These are phyloP conservation scores for Chaetodon trifascialis DNA, from an alignment of 2,113 vertebrate species.

Conservation along the genomic window DNA sequence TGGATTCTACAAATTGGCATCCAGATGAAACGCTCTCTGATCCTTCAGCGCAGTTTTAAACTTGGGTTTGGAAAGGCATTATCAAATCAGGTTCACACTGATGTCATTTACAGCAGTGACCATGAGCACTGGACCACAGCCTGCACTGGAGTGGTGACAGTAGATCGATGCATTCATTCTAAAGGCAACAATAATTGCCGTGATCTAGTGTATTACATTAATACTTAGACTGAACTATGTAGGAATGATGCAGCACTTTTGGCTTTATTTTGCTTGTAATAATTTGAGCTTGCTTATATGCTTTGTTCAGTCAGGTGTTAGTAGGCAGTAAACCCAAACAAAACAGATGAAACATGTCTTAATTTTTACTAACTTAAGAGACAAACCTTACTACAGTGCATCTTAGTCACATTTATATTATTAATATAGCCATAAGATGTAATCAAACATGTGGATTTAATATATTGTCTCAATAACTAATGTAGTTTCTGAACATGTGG, in stretches of 20 bases:
- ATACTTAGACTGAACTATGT: background rate
- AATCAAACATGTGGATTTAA: too few relatives aligned
- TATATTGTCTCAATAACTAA: background rate
- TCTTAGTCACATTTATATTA: too few relatives aligned
- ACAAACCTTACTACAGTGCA: background rate
- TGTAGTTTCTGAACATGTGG: background rate
- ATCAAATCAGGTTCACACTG: constrained; percentile 14
- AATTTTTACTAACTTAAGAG: background rate
- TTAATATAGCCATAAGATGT: background rate
- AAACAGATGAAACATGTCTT: background rate
- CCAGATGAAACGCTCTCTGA: constrained; percentile 20
- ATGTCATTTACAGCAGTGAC: constrained; percentile 31
- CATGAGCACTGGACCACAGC: background rate
- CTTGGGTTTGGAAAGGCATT: constrained; percentile 24
- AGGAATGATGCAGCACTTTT: background rate
- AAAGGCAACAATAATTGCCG: constrained; percentile 10
- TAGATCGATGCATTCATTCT: constrained; percentile 19
- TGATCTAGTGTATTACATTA: constrained; percentile 9
- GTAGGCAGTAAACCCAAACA: background rate
- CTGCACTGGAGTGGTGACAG: background rate
- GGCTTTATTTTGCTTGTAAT: too few relatives aligned
- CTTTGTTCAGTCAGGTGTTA: background rate
- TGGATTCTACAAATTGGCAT: constrained; percentile 16
- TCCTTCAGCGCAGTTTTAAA: constrained; percentile 13
- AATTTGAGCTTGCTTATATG: background rate